These are phyloP conservation scores for Drosophila vallismaia DNA, from an alignment of 2,888 invertebrate species.

Conservation along the genomic window DNA sequence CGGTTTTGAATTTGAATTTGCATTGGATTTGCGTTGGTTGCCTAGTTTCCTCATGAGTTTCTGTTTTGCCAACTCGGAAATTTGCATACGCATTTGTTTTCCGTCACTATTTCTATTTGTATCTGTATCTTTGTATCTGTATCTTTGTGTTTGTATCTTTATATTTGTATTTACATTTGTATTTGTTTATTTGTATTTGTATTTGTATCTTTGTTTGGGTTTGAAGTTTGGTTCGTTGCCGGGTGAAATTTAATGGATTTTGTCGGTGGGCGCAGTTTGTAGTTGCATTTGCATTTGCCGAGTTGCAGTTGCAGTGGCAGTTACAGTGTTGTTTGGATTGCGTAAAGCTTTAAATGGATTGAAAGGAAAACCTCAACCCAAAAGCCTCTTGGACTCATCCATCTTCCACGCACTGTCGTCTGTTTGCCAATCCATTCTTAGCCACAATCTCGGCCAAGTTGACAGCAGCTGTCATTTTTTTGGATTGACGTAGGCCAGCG, in stretches of 20 bases:
- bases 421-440: neutral
- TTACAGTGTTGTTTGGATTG: constrained; percentile 7
- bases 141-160: constrained; percentile 17
- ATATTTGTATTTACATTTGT: constrained; percentile 33
- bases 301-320: neutral
- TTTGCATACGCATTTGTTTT: constrained; percentile 43
- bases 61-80: constrained; percentile 21
- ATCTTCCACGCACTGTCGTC: neutral
- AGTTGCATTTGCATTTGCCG: constrained; percentile 1
- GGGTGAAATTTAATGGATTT: constrained; percentile 34
- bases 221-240: constrained; percentile 8
- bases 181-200: constrained; percentile 30
- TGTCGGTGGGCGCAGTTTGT: constrained; percentile 16
- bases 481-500: constrained; percentile 13
- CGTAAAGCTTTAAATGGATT: constrained; percentile 35
- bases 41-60: constrained; percentile 53
- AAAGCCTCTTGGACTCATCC: constrained; percentile 5
- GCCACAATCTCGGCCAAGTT: constrained; percentile 28
- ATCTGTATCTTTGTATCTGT: constrained; percentile 13
- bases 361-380: constrained; percentile 24
- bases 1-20: neutral
- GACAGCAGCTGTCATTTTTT: constrained; percentile 30
- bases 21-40: constrained; percentile 26
- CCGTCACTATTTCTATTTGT: constrained; percentile 10
- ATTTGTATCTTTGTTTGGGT: constrained; percentile 13